Conservation (phyloP, 2,888 invertebrate genomes). For the Sesia bembeciformis region DNA sequence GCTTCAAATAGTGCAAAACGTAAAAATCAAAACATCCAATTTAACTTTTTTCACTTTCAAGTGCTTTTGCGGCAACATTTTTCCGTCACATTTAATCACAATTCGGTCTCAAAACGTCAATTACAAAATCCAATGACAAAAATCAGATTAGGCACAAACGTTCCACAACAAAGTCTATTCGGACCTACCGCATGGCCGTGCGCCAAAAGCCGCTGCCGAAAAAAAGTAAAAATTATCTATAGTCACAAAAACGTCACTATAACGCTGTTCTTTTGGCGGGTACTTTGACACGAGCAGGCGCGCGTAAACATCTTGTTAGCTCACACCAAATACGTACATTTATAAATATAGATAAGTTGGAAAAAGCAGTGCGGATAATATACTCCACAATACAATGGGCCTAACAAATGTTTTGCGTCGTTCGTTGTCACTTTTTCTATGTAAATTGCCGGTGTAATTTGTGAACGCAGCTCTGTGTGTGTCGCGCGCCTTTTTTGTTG, state of each 20-base stretch:
- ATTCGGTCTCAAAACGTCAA: slow-evolving; percentile 15
- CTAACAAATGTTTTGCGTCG: slow-evolving; percentile 61
- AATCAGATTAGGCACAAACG: slow-evolving; percentile 18
- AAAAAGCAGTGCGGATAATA: slow-evolving; percentile 36
- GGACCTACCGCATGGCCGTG: slow-evolving; percentile 13
- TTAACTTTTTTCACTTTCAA: slow-evolving; percentile 1
- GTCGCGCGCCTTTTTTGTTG: slow-evolving; percentile 18
- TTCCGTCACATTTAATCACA: slow-evolving; percentile 22
- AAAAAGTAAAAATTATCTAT: slow-evolving; percentile 43
- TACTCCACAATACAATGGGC: slow-evolving; percentile 58
- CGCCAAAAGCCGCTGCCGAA: slow-evolving; percentile 15
- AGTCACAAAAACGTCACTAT: slow-evolving; percentile 17
- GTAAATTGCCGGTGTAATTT: slow-evolving; percentile 65
- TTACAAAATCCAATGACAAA: slow-evolving; percentile 13
- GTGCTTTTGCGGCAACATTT: slow-evolving; percentile 12
- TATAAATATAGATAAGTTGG: slow-evolving; percentile 63
- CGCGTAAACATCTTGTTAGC: slow-evolving; percentile 65
- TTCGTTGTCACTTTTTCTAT: slow-evolving; percentile 64
- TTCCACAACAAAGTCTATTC: slow-evolving; percentile 5
- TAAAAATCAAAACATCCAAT: slow-evolving; percentile 1
- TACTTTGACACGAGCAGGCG: slow-evolving; percentile 37
- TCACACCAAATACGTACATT: slow-evolving; percentile 58
- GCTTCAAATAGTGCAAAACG: too few relatives aligned
- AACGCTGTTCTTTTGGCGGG: slow-evolving; percentile 35
- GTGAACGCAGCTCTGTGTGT: slow-evolving; percentile 36